Conservation (phyloP, 2,888 invertebrate species). For the Drosophila atripex region DNA sequence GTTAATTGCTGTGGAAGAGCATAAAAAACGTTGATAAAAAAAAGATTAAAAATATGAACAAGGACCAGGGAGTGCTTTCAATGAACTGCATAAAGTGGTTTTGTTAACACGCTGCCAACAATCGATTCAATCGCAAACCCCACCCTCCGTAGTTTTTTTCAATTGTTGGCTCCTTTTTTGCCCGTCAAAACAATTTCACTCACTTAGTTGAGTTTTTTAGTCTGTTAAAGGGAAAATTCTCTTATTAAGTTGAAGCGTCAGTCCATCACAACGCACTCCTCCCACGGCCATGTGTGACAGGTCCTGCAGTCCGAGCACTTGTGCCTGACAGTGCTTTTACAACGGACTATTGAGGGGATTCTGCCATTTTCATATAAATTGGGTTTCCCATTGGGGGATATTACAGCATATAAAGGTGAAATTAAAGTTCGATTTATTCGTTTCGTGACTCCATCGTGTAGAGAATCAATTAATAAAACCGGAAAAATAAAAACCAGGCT, state of each 20-base stretch:
- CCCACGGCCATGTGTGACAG: constrained; percentile 10
- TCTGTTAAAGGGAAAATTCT: constrained; percentile 1
- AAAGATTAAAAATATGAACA: neutral
- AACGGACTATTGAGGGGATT: constrained; percentile 12
- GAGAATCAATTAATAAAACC: constrained; percentile 20
- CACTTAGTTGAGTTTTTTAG: constrained; percentile 29
- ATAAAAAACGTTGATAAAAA: constrained; percentile 25
- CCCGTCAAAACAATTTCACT: constrained; percentile 61
- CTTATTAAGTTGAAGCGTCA: constrained; percentile 14
- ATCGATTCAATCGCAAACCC: constrained; percentile 22
- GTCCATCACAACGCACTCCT: constrained; percentile 25
- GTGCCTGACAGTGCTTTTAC: constrained; percentile 30
- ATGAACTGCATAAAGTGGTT: constrained; percentile 50
- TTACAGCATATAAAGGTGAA: constrained; percentile 1
- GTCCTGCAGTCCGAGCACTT: constrained; percentile 5
- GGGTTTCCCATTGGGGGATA: constrained; percentile 1
- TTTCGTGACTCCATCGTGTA: neutral
- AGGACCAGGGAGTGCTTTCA: constrained; percentile 28
- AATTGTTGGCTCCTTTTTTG: constrained; percentile 30
- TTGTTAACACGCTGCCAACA: constrained; percentile 44
- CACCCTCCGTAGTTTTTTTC: constrained; percentile 35
- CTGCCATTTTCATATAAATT: constrained; percentile 15
- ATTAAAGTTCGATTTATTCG: constrained; percentile 12
- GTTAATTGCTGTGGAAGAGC: constrained; percentile 47
- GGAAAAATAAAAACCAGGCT: neutral